phyloP scores from a whole-genome alignment of 2,797 vertebrate genomes.

The Buphagus erythrorhynchus region DNA sequence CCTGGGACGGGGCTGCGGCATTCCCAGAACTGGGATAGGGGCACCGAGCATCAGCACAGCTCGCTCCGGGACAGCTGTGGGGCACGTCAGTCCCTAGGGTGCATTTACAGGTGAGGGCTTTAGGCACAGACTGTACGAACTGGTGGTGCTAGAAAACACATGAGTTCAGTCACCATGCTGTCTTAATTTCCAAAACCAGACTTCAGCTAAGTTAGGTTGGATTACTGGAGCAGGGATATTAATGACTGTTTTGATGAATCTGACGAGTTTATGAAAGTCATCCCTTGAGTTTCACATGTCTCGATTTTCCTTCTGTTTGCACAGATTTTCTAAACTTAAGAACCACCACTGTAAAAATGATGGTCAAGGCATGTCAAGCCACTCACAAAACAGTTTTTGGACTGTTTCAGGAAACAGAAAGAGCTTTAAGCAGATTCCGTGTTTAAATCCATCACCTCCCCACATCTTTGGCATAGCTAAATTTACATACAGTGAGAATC shows the following conservation, averaged over 20 bases:
- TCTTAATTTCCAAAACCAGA: background rate
- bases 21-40: fast-evolving
- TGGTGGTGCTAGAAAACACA: background rate
- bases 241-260: background rate
- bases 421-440: background rate
- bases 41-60: background rate
- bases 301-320: background rate
- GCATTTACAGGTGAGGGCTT: fast-evolving
- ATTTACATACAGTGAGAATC: background rate
- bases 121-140: background rate
- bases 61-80: background rate
- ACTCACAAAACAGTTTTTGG: background rate
- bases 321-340: background rate
- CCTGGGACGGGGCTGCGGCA: fast-evolving
- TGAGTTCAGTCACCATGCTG: fast-evolving
- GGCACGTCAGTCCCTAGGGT: fast-evolving
- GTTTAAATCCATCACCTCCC: background rate
- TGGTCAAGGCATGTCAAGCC: fast-evolving
- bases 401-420: background rate
- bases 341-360: background rate
- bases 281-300: fast-evolving
- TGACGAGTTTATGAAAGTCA: background rate
- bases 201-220: background rate
- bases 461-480: background rate
- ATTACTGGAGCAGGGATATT: background rate